Conservation (phyloP, 1,140 invertebrate genomes). For the Bombus confusus region DNA sequence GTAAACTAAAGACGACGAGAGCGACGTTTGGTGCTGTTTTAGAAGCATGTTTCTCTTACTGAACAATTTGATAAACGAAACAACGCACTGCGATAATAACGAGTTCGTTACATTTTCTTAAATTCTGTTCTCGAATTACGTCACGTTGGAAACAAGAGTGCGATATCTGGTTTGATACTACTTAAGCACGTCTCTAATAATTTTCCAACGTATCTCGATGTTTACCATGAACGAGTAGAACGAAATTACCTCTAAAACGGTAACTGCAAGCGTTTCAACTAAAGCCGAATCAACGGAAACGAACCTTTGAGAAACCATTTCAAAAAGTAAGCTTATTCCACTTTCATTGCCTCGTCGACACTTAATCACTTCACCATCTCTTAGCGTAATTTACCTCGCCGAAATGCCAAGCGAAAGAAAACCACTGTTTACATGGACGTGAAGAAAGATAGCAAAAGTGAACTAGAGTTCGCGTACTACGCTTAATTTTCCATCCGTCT, state of each 20-base stretch:
- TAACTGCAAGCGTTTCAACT: neutral
- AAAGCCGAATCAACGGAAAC: too few species aligned
- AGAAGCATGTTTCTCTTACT: too few species aligned
- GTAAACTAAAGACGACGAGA: too few species aligned
- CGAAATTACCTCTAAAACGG: neutral
- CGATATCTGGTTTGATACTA: neutral
- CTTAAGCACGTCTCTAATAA: neutral
- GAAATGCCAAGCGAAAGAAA: neutral
- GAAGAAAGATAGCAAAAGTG: neutral
- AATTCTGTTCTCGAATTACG: too few species aligned
- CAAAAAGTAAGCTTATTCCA: too few species aligned
- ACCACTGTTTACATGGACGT: neutral
- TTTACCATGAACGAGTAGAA: neutral
- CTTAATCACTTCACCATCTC: neutral
- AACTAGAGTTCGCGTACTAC: neutral
- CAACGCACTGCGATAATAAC: too few species aligned
- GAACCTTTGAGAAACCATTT: too few species aligned
- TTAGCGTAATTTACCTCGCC: neutral
- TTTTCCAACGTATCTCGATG: neutral
- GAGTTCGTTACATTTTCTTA: too few species aligned
- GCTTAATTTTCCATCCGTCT: conserved; percentile 28
- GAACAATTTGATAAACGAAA: too few species aligned
- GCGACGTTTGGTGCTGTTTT: too few species aligned
- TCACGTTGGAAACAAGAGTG: too few species aligned
- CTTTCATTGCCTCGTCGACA: neutral